Conservation (phyloP, 2,888 invertebrate species). For the Meteorus colon region DNA sequence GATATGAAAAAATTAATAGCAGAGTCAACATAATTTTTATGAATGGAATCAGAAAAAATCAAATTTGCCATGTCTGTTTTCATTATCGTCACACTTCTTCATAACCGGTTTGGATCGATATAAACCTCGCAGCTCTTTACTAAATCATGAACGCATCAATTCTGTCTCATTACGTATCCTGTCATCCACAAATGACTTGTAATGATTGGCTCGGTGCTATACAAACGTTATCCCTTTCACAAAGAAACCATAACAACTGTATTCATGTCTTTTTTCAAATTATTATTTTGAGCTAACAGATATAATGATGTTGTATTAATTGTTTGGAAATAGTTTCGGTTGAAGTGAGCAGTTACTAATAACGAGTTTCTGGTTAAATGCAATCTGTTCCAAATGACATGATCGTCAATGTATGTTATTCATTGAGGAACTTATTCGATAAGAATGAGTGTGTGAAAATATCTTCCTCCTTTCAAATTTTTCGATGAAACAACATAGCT, state of each 20-base stretch:
- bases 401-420: too few species aligned
- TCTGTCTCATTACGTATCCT: background rate
- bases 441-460: too few species aligned
- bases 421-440: too few species aligned
- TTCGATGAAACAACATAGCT: too few species aligned
- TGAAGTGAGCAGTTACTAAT: too few species aligned
- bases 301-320: too few species aligned
- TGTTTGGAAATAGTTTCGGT: too few species aligned
- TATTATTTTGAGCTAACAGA: conserved; percentile 11
- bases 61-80: background rate
- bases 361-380: too few species aligned
- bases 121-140: background rate
- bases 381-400: too few species aligned
- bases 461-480: too few species aligned
- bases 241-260: background rate
- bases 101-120: conserved; percentile 35
- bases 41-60: conserved; percentile 64
- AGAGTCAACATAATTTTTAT: conserved; percentile 53
- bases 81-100: background rate
- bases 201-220: conserved; percentile 55
- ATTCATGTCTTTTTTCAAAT: background rate
- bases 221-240: background rate
- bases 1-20: background rate
- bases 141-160: background rate
- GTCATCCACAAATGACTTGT: conserved; percentile 55